Conservation (phyloP, 2,888 invertebrate genomes). For the Mimumesa dahlbomi region DNA sequence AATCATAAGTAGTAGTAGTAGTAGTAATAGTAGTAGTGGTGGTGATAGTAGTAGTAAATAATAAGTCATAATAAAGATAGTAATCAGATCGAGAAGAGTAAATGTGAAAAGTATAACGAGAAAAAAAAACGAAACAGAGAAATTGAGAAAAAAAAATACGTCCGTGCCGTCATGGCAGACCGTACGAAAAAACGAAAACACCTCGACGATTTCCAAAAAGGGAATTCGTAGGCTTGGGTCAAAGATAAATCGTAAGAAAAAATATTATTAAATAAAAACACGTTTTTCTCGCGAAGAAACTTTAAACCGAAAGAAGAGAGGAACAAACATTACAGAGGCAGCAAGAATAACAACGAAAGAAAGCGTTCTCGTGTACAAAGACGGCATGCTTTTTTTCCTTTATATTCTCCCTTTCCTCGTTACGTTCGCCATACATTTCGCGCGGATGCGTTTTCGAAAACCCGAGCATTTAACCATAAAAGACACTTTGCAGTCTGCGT, state of each 20-base stretch:
- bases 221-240: no score
- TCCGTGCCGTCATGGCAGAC: slow-evolving; percentile 56
- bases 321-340: neutral
- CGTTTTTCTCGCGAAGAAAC: neutral
- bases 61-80: slow-evolving; percentile 22
- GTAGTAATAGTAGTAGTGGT: neutral
- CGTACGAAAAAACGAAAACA: slow-evolving; percentile 4
- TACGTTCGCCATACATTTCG: neutral
- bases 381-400: neutral
- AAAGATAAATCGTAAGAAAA: neutral
- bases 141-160: neutral
- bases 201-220: no score
- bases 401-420: no score
- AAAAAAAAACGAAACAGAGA: no score
- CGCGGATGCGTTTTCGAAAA: no score
- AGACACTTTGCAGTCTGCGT: no score
- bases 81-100: slow-evolving; percentile 15
- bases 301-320: neutral
- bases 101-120: slow-evolving; percentile 30
- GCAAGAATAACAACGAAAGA: neutral
- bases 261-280: slow-evolving; percentile 2
- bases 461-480: neutral
- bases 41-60: neutral
- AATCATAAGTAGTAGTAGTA: neutral
- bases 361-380: neutral